Evolutionary conservation across 2,888 invertebrate species (phyloP).

Genomic region (Hartigia nigra): DNA sequence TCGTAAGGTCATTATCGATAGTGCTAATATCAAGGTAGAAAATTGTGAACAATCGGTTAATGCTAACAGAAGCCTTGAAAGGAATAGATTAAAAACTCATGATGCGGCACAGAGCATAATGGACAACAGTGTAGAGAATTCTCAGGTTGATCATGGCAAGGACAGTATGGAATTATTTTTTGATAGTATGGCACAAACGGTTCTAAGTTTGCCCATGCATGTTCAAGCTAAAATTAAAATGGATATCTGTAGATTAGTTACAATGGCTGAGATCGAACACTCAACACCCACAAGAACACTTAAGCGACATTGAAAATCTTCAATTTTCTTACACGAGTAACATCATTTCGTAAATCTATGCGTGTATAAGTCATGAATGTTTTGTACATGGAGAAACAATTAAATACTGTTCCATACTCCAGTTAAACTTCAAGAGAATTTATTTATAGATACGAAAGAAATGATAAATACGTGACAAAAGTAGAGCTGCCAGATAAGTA

Average conservation of each 20-base stretch:
- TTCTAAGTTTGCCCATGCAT: constrained; percentile 16
- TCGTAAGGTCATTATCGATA: not conserved
- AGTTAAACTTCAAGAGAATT: not conserved
- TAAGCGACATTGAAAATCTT: not conserved
- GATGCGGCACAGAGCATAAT: not conserved
- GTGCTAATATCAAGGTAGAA: not conserved
- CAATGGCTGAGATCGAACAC: constrained; percentile 18
- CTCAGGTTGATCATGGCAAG: not conserved
- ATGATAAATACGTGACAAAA: not conserved
- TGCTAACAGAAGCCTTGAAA: not conserved
- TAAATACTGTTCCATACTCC: not conserved
- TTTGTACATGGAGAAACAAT: not conserved
- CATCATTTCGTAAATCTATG: not conserved
- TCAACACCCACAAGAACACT: not conserved
- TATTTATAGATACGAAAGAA: not conserved
- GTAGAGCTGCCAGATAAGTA: not conserved
- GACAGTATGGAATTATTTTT: constrained; percentile 15
- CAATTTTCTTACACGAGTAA: not conserved
- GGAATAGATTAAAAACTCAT: not conserved
- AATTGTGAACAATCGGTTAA: not conserved
- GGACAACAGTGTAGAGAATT: not conserved
- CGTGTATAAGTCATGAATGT: not conserved
- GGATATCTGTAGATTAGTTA: constrained; percentile 21
- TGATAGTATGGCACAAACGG: constrained; percentile 19
- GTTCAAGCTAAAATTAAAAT: constrained; percentile 22